Conservation (phyloP, 2,888 invertebrate species). For the Erebia palarica region DNA sequence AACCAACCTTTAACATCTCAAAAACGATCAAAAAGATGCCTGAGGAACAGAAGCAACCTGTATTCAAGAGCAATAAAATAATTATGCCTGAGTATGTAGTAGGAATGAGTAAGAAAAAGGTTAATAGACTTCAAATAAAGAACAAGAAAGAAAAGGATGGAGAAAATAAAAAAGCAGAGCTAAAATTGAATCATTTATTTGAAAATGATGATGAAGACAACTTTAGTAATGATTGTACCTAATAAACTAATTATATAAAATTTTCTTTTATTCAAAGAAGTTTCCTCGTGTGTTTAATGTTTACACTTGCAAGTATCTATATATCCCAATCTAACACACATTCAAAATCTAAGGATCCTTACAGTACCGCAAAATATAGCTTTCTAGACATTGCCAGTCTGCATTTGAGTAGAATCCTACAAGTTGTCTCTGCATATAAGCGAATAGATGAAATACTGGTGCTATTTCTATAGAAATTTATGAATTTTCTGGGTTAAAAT, state of each 20-base stretch:
- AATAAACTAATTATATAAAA: conserved; percentile 2
- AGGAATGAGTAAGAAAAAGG: conserved; percentile 80
- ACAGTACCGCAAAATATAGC: neutral
- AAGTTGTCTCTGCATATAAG: too few relatives aligned
- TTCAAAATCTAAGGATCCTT: too few relatives aligned
- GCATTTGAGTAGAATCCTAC: too few relatives aligned
- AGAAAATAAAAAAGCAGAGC: conserved; percentile 54
- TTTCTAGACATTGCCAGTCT: too few relatives aligned
- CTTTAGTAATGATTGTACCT: neutral
- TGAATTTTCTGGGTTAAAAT: too few relatives aligned
- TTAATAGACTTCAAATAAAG: conserved; percentile 59
- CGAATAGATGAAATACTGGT: too few relatives aligned
- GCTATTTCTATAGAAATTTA: too few relatives aligned
- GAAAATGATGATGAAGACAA: conserved; percentile 60
- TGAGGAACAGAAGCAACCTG: conserved; percentile 58
- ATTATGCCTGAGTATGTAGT: conserved; percentile 93
- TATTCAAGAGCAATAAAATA: conserved; percentile 86
- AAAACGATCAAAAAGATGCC: conserved; percentile 56
- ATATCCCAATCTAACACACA: too few relatives aligned
- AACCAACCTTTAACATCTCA: conserved; percentile 68
- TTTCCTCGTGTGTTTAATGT: too few relatives aligned
- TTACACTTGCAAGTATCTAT: too few relatives aligned
- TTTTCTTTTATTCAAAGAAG: neutral
- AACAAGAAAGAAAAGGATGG: conserved; percentile 44
- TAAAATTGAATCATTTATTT: conserved; percentile 76